phyloP scores from a whole-genome alignment of 2,888 invertebrate species.

The Zygothrica quintamaculata region DNA sequence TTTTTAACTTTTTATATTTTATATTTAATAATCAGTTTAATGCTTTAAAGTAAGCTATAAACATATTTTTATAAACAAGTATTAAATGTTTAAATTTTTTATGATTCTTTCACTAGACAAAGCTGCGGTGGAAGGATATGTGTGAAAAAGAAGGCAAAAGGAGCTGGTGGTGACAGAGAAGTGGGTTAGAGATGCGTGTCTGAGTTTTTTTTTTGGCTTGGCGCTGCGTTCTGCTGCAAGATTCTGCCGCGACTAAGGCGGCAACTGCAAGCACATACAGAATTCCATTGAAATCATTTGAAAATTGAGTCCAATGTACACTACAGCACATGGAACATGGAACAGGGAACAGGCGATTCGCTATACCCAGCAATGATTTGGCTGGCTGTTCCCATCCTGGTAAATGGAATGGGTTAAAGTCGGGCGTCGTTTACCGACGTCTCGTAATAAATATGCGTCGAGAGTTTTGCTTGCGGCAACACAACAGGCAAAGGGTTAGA shows the following conservation, averaged over 20 bases:
- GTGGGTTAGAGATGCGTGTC: conserved; percentile 56
- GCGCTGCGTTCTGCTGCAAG: conserved; percentile 41
- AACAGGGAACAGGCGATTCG: conserved; percentile 11
- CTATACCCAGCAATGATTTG: conserved; percentile 5
- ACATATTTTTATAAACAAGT: no score
- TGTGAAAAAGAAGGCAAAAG: neutral
- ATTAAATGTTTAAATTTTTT: no score
- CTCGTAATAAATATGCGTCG: conserved; percentile 72
- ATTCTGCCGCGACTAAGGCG: conserved; percentile 10
- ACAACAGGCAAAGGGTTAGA: conserved; percentile 4
- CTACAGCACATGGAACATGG: neutral
- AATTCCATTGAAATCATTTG: conserved; percentile 77
- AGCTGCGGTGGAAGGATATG: conserved; percentile 37
- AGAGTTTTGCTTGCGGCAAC: conserved; percentile 50
- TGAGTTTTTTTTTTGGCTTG: conserved; percentile 49
- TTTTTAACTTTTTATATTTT: no score
- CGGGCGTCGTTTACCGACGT: conserved; percentile 58
- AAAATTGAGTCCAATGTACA: conserved; percentile 64
- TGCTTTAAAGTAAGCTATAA: no score
- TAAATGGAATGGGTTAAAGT: conserved; percentile 14
- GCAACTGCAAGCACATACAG: conserved; percentile 46
- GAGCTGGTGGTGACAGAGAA: conserved; percentile 7
- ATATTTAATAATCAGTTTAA: no score
- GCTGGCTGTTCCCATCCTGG: conserved; percentile 7
- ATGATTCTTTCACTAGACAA: no score